A percentile compares a stretch with the other conserved stretches of the same genome.
phyloP scores from a whole-genome alignment of 1,140 invertebrate species.

The Araneus ventricosus region DNA sequence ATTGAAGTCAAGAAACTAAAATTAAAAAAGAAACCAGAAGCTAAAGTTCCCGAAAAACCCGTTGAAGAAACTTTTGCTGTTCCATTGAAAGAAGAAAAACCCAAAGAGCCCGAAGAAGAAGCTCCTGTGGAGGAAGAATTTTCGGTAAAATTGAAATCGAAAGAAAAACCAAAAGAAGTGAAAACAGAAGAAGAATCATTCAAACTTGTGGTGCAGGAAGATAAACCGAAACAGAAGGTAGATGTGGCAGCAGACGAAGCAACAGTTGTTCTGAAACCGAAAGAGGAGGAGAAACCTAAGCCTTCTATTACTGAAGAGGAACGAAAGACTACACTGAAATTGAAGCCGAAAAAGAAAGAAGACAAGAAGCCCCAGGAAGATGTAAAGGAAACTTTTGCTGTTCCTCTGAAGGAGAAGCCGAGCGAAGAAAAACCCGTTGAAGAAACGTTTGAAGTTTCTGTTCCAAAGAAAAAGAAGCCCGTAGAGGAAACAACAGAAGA shows the following conservation, averaged over 20 bases:
- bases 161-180: conserved; percentile 78
- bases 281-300: conserved; percentile 62
- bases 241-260: conserved; percentile 68
- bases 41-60: conserved; percentile 68
- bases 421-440: conserved; percentile 67
- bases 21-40: conserved; percentile 73
- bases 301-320: conserved; percentile 33
- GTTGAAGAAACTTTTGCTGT: conserved; percentile 75
- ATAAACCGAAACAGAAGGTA: conserved; percentile 63
- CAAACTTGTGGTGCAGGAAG: conserved; percentile 40
- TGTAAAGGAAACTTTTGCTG: conserved; percentile 52
- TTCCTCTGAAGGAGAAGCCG: conserved; percentile 45
- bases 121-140: conserved; percentile 76
- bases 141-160: conserved; percentile 78
- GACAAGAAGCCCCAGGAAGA: not conserved
- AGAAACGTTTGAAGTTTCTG: conserved; percentile 77
- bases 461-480: conserved; percentile 79
- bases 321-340: conserved; percentile 48
- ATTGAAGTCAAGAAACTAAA: conserved; percentile 78
- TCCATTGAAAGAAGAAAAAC: conserved; percentile 80
- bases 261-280: conserved; percentile 66
- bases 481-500: conserved; percentile 58
- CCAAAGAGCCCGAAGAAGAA: conserved; percentile 79
- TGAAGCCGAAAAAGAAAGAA: conserved; percentile 60
- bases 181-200: conserved; percentile 55